Base-by-base conservation (phyloP, 2,113 vertebrate species). In the Lophura nycthemera region DNA sequence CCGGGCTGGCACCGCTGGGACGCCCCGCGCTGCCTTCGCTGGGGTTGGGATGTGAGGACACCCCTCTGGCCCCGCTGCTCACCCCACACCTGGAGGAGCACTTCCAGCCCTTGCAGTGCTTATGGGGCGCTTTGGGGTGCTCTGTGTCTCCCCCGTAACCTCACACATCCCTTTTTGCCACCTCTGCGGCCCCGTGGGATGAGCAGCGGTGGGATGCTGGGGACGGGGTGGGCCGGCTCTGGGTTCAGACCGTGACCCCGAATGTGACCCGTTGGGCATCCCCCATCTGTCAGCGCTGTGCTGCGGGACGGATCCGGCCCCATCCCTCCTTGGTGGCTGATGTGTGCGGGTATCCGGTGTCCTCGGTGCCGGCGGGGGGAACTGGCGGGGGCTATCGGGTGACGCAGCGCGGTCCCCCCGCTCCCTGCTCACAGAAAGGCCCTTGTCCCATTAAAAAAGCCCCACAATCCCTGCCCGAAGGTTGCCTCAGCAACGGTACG, bases 401-500 rank as follows among this genome's bases (percentile, higher is more conserved):
- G 81, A 88, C 94, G 6, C 40, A 17, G 38, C 42, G n/a, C 27
- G 1, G 65, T 72, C 50, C 94, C 77, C 77, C 60, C 2, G 18
- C 63, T 69, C 82, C 86, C 73, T 2, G 34, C 1, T 2, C 11
- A 17, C 74, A 94, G 63, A 95, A 92, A 84, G 83, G 92, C 19
- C 70, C 86, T 94, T 96, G 96, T 96, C 59, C 13, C 8, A 7
- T n/a, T 59, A 2, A 88, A 94, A 83, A 52, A 42, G 61, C 45
- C 9, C 83, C 78, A 71, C 86, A 78, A n/a, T 30, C 32, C 84
- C 71, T 0, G 21, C 43, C 19, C 2, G 4, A 34, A 50, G 36
- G 94, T 95, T 95, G 94, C 94, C 73, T 3, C 50, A 47, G 95
- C 82, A 95, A 96, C 94, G 25, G 13, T 40, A 27, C 3, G 29